A percentile compares a stretch with the other conserved stretches of the same genome.
These are phyloP conservation scores for Dolichallabes microphthalmus DNA, from an alignment of 2,113 vertebrate species.

Conservation along the genomic window DNA sequence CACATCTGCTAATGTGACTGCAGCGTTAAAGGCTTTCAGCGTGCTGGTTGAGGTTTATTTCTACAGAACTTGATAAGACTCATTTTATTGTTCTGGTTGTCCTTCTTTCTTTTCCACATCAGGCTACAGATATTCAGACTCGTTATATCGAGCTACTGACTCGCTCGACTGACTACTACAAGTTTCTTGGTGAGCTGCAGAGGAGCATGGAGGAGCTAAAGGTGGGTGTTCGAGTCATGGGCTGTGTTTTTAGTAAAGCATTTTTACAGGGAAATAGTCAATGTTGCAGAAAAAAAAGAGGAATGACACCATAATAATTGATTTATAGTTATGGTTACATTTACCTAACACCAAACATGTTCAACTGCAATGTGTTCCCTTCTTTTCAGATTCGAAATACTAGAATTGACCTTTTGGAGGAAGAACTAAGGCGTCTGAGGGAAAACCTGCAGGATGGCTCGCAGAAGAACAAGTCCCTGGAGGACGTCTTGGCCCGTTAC, in stretches of 20 bases:
- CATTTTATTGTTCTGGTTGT: background rate
- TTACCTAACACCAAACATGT: background rate
- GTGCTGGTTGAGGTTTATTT: background rate
- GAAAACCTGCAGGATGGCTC: slow-evolving; percentile 81
- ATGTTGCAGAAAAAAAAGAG: background rate
- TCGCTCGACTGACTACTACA: slow-evolving; percentile 88
- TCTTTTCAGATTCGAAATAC: slow-evolving; percentile 86
- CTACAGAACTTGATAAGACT: background rate
- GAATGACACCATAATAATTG: background rate
- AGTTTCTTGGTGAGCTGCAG: slow-evolving; percentile 88
- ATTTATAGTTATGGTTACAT: background rate
- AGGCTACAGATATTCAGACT: slow-evolving; percentile 85
- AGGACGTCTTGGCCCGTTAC: slow-evolving; percentile 81
- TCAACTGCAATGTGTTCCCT: slow-evolving; percentile 6
- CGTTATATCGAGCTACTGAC: slow-evolving; percentile 92
- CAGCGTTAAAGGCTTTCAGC: background rate
- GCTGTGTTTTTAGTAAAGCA: no score
- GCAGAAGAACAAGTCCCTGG: slow-evolving; percentile 85
- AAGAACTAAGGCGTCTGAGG: slow-evolving; percentile 84
- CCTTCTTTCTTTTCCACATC: slow-evolving; percentile 32
- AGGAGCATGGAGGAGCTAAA: slow-evolving; percentile 96
- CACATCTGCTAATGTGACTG: no score
- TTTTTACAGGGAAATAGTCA: background rate
- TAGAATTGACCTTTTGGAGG: slow-evolving; percentile 90
- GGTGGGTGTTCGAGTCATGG: slow-evolving; percentile 67